A percentile compares a stretch with the other conserved stretches of the same genome.
Conservation (phyloP, 2,797 vertebrate genomes). For the Myotis planiceps region DNA sequence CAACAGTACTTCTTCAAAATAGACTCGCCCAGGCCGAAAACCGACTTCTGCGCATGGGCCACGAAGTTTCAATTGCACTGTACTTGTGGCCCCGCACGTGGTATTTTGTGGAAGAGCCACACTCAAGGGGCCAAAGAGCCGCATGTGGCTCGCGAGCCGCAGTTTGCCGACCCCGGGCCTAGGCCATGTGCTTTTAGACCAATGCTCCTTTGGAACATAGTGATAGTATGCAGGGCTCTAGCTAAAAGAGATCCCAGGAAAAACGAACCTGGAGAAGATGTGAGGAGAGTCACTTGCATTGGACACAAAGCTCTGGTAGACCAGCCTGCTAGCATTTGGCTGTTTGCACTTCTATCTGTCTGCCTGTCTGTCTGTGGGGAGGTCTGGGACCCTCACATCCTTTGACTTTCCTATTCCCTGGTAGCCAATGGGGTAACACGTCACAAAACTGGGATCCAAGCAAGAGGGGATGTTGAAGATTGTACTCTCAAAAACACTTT, state of each 20-base stretch:
- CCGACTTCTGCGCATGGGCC: too few relatives aligned
- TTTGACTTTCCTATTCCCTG: not conserved
- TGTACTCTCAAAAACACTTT: not conserved
- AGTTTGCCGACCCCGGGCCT: not conserved
- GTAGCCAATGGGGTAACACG: not conserved
- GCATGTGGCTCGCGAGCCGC: too few relatives aligned
- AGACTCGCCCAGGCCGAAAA: too few relatives aligned
- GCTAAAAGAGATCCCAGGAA: not conserved
- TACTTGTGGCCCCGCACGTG: too few relatives aligned
- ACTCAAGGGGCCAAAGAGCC: too few relatives aligned
- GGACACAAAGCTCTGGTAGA: not conserved
- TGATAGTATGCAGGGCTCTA: not conserved
- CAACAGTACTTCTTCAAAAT: too few relatives aligned
- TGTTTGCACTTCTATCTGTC: not conserved
- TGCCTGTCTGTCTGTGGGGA: not conserved
- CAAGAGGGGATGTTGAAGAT: not conserved
- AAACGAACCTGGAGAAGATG: not conserved
- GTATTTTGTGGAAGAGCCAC: too few relatives aligned
- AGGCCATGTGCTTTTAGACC: not conserved
- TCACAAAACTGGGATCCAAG: not conserved
- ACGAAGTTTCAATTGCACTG: too few relatives aligned
- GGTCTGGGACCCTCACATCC: not conserved
- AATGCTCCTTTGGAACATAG: not conserved
- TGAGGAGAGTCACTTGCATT: not conserved
- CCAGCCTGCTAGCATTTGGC: not conserved